Percentiles rank a stretch among this genome's conserved stretches.
These are phyloP conservation scores for Pachliopta kotzebuea DNA, from an alignment of 2,888 invertebrate species.

Conservation along the genomic window DNA sequence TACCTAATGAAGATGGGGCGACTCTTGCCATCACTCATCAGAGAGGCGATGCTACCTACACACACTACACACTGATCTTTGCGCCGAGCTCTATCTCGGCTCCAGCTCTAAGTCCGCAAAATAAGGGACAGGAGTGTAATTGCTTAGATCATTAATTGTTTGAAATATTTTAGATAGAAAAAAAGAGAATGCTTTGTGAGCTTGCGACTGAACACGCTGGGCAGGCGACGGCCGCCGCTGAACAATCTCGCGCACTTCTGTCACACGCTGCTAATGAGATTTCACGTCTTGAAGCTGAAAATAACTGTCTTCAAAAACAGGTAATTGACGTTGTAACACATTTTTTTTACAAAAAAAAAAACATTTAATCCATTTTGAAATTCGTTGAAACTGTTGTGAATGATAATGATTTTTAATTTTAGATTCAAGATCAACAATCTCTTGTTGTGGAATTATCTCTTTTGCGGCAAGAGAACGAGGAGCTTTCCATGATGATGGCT, in stretches of 20 bases:
- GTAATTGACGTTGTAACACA: slow-evolving; percentile 40
- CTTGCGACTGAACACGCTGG: slow-evolving; percentile 67
- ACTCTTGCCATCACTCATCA: too few species aligned
- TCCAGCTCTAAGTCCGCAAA: too few species aligned
- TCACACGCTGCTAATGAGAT: slow-evolving; percentile 63
- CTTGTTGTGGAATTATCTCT: slow-evolving; percentile 69
- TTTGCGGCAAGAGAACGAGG: slow-evolving; percentile 73
- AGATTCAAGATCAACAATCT: slow-evolving; percentile 75
- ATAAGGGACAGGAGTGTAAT: too few species aligned
- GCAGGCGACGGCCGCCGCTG: slow-evolving; percentile 63
- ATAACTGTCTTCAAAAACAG: slow-evolving; percentile 60
- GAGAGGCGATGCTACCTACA: too few species aligned
- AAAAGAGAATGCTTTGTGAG: slow-evolving; percentile 58
- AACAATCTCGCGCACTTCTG: slow-evolving; percentile 61
- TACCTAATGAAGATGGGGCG: too few species aligned
- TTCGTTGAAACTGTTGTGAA: not conserved
- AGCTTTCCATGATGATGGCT: slow-evolving; percentile 64
- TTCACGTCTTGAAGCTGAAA: slow-evolving; percentile 60
- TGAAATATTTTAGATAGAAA: slow-evolving; percentile 54
- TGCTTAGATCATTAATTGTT: not conserved
- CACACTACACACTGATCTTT: too few species aligned
- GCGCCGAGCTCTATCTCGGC: too few species aligned
- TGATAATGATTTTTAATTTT: slow-evolving; percentile 34
- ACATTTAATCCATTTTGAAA: too few species aligned
- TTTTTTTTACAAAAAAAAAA: too few species aligned